These are phyloP conservation scores for Solen grandis DNA, from an alignment of 1,140 invertebrate genomes.

Conservation along the genomic window DNA sequence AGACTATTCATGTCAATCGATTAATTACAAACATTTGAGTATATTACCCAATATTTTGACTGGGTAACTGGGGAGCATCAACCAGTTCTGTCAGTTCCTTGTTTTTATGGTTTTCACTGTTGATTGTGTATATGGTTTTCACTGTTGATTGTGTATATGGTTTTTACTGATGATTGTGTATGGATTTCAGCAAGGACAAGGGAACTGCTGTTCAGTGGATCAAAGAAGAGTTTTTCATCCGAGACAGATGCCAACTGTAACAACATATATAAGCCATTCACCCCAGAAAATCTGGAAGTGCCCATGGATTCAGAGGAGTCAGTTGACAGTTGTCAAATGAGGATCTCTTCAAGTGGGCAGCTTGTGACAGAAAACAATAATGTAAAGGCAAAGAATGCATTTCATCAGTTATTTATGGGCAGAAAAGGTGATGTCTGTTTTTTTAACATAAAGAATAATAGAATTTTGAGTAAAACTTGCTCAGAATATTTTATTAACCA, in stretches of 20 bases:
- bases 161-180: background rate
- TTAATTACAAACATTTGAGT: no score
- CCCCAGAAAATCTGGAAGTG: background rate
- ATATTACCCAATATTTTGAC: no score
- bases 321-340: conserved; percentile 10
- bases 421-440: conserved; percentile 23
- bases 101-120: background rate
- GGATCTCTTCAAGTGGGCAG: conserved; percentile 14
- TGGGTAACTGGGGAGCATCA: background rate
- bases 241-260: conserved; percentile 62
- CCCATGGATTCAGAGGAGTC: conserved; percentile 21
- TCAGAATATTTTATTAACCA: no score
- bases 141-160: background rate
- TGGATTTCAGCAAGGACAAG: conserved; percentile 59
- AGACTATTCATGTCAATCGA: no score
- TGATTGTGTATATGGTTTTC: background rate
- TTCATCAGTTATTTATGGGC: conserved; percentile 36
- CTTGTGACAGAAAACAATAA: background rate
- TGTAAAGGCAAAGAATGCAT: conserved; percentile 32
- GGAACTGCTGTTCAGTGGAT: conserved; percentile 61
- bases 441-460: background rate
- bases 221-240: conserved; percentile 50
- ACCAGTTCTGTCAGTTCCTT: background rate
- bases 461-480: no score
- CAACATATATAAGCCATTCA: conserved; percentile 17